Evolutionary conservation across 2,888 invertebrate genomes (phyloP), one percentile per base, ranked within the genome.

Genomic region (Athalia rosae): DNA sequence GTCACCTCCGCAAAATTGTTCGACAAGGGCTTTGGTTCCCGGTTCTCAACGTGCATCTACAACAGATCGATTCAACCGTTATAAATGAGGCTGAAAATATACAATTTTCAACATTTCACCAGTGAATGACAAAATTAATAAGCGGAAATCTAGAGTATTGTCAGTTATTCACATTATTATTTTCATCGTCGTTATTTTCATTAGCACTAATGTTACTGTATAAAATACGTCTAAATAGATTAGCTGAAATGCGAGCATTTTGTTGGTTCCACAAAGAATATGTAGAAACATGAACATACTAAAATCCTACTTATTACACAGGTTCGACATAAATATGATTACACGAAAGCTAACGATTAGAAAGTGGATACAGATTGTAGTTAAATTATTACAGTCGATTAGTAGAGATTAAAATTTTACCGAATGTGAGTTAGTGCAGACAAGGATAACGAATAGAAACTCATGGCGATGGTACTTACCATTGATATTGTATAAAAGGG

Each of bases 61-160:
- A 87, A 87, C 86, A 87, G 63, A 85, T 71, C 77, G 79, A 79
- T 81, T 74, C 11, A 48, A n/a, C 47, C n/a, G 43, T 61, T 61
- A 13, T 53, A 62, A 11, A 48, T 47, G 61, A 74, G 59, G 62
- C 48, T 7, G 61, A 9, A 43, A 6, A 8, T 13, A 43, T 58
- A 8, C 43, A 48, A 48, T 4, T 9, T 61, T 74, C 11, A n/a
- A 56, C 71, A 48, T n/a, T 62, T 59, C 74, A 59, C 74, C 74
- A 74, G 41, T 62, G 74, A 74, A 61, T 74, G 28, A 74, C 48
- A 47, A 71, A 56, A 74, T 74, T 74, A 74, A 62, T 74, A 74
- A 74, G 74, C 74, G 43, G 71, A 58, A 71, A 58, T 15, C 9
- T 71, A 45, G 45, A 58, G 71, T 58, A 13, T 56, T 6, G 11